A percentile compares a stretch with the other conserved stretches of the same genome.
phyloP scores from a whole-genome alignment of 2,888 invertebrate species.

The Ligdia adustata region DNA sequence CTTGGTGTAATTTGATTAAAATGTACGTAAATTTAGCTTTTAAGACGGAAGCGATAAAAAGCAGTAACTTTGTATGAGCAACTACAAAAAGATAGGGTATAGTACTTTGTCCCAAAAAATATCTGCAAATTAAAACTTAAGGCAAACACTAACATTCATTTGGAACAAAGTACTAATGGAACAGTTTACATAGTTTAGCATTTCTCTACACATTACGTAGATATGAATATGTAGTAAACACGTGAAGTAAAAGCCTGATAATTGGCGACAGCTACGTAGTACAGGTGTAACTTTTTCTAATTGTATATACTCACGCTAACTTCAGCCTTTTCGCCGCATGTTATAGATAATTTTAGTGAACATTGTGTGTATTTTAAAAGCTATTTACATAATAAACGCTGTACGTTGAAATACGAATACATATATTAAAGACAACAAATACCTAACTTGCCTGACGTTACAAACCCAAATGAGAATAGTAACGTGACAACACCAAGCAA shows the following conservation, averaged over 20 bases:
- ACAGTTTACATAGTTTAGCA: slow-evolving; percentile 4
- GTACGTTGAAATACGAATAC: slow-evolving; percentile 14
- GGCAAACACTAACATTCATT: no score
- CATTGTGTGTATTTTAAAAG: slow-evolving; percentile 57
- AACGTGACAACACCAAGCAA: no score
- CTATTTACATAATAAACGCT: slow-evolving; percentile 64
- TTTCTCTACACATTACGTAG: background rate
- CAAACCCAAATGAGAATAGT: slow-evolving; percentile 5
- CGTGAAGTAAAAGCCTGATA: slow-evolving; percentile 33
- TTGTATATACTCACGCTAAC: slow-evolving; percentile 87
- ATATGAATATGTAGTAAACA: slow-evolving; percentile 16
- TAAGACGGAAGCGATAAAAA: slow-evolving; percentile 11
- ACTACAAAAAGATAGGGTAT: slow-evolving; percentile 5
- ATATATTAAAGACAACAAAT: background rate
- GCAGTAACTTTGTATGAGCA: background rate
- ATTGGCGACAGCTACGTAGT: slow-evolving; percentile 28
- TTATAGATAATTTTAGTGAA: slow-evolving; percentile 68
- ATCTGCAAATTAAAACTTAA: no score
- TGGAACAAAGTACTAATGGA: slow-evolving; percentile 9
- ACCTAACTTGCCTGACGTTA: slow-evolving; percentile 3
- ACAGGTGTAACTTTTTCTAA: slow-evolving; percentile 34
- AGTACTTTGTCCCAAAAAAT: slow-evolving; percentile 12
- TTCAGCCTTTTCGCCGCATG: slow-evolving; percentile 87
- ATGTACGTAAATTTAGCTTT: background rate
- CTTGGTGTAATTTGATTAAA: background rate